Base-by-base conservation (phyloP, 2,113 vertebrate genomes). In the Holacanthus passer region DNA sequence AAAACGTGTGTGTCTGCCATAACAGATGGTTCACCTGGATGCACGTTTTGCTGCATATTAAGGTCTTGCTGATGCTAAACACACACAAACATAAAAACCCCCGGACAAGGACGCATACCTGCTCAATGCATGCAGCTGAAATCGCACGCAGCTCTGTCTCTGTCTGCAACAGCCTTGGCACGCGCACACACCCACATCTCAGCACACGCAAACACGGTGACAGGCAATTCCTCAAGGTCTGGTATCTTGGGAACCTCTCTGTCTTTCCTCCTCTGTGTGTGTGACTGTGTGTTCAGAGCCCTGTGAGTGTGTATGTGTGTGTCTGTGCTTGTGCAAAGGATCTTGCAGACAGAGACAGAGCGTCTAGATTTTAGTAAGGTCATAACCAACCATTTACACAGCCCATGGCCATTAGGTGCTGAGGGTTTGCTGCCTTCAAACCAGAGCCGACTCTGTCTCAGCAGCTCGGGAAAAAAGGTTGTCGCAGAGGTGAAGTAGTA, bases 171-270 rank as follows among this genome's bases (percentile, higher is more conserved):
- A 79, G 82, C 64, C 79, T 87, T 77, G 66, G 59, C 39, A 41
- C 37, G 70, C 24, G 74, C 53, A 67, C 16, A 59, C 77, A 60
- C 67, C 1, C 77, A 84, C 84, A 86, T 67, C 69, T 74, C 78
- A 29, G 77, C 69, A 62, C 74, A 81, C 70, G 65, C 79, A 71
- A 67, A 73, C 12, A 31, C 41, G 11, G 43, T 80, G 82, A 91
- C 79, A 86, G 78, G 82, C 73, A 85, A 88, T 83, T 87, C 85
- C 81, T 91, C 81, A 83, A 81, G 83, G 62, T 81, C 79, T 64
- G 63, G 71, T 70, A 37, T 45, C 79, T 83, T 68, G 68, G 85
- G 85, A 80, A 74, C 75, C 74, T 77, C 66, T 81, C 80, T 79
- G 62, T 77, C 50, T 85, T 73, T 29, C 31, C 41, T 73, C 48